Conservation (phyloP, 2,888 invertebrate genomes). For the Monopis laevigella region DNA sequence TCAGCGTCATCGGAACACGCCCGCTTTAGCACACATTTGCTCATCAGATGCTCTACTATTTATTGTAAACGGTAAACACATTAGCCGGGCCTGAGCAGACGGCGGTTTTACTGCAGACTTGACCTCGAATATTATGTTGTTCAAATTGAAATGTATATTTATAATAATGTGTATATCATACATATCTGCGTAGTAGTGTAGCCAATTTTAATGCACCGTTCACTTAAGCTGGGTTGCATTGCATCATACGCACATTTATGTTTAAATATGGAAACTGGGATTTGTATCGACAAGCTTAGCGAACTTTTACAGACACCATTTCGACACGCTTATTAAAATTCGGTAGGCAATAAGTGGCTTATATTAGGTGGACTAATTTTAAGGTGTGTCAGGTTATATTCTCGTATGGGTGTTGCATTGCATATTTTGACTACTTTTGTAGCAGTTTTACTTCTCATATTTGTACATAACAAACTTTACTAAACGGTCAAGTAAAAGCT, state of each 20-base stretch:
- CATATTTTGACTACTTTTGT: no score
- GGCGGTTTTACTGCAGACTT: constrained; percentile 3
- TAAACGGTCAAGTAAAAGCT: no score
- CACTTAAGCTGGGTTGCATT: constrained; percentile 1
- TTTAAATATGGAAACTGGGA: constrained; percentile 10
- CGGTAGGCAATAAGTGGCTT: no score
- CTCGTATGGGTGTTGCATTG: no score
- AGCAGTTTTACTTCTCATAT: no score
- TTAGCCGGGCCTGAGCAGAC: neutral
- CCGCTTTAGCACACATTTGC: constrained; percentile 10
- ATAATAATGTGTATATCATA: neutral
- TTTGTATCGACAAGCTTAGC: neutral
- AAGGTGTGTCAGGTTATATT: no score
- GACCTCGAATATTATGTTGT: neutral
- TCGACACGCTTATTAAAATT: no score
- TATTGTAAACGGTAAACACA: constrained; percentile 11
- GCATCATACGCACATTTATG: constrained; percentile 6
- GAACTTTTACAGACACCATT: no score
- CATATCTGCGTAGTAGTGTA: neutral
- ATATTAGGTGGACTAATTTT: no score
- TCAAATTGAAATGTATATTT: neutral
- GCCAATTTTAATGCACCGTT: constrained; percentile 3
- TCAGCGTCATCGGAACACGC: constrained; percentile 5
- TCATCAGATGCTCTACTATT: constrained; percentile 11
- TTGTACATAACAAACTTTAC: no score